A percentile compares a stretch with the other conserved stretches of the same genome.
These are phyloP conservation scores for Chrysodeixis includens DNA, from an alignment of 2,888 invertebrate species.

Conservation along the genomic window DNA sequence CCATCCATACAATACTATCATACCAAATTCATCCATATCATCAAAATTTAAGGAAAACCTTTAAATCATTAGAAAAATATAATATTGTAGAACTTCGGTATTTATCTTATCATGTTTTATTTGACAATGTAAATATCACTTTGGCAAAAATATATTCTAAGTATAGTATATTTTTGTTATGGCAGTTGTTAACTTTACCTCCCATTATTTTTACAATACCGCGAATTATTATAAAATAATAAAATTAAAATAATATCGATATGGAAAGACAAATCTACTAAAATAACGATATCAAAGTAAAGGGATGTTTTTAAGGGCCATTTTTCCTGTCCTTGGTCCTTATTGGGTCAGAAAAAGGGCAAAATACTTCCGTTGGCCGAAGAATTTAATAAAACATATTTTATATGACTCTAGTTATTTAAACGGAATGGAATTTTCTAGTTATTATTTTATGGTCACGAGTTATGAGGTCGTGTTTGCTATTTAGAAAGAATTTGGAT, in stretches of 20 bases:
- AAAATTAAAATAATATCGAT: not conserved
- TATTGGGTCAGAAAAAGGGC: conserved; percentile 39
- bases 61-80: no score
- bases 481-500: not conserved
- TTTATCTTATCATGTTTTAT: not conserved
- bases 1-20: no score
- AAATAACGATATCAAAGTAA: conserved; percentile 28
- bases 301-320: conserved; percentile 30
- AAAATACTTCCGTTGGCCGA: conserved; percentile 18
- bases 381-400: conserved; percentile 60
- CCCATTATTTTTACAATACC: no score
- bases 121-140: not conserved
- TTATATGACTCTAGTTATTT: conserved; percentile 38
- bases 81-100: not conserved
- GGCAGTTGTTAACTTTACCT: no score
- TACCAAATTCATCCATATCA: no score
- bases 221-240: no score
- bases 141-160: not conserved
- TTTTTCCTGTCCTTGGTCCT: conserved; percentile 30
- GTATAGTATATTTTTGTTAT: no score
- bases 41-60: no score
- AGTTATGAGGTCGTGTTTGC: not conserved
- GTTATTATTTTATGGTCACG: conserved; percentile 21
- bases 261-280: not conserved
- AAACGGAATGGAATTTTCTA: conserved; percentile 27